A percentile compares a stretch with the other conserved stretches of the same genome.
These are phyloP conservation scores for Trichopria drosophilae DNA, from an alignment of 2,888 invertebrate genomes.

Conservation along the genomic window DNA sequence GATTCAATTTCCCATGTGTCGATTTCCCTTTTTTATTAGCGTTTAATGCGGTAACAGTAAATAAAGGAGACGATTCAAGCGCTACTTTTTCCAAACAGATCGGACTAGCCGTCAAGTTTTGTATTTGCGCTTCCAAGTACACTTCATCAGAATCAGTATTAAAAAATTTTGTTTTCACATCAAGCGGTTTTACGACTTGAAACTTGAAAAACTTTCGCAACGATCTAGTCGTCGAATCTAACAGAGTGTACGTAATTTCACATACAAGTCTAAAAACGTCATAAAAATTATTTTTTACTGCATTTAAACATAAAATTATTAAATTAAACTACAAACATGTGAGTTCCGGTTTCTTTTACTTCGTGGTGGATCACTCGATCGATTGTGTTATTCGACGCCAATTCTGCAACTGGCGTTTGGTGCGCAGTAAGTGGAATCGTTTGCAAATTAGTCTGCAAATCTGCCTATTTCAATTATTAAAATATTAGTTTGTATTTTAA, in stretches of 20 bases:
- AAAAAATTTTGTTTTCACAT: conserved; percentile 98
- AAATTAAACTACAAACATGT: conserved; percentile 71
- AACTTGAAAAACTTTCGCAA: conserved; percentile 98
- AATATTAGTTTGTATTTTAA: conserved; percentile 5
- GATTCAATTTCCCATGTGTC: conserved; percentile 77
- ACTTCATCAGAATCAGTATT: conserved; percentile 84
- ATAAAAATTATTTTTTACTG: not conserved
- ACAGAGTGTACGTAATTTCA: conserved; percentile 87
- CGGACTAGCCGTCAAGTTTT: conserved; percentile 91
- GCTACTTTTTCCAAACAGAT: conserved; percentile 94
- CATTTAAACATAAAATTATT: conserved; percentile 3
- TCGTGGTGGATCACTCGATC: conserved; percentile 98
- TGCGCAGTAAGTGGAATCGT: conserved; percentile 79
- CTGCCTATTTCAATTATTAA: conserved; percentile 65
- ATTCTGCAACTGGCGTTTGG: conserved; percentile 62
- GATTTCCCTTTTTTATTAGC: conserved; percentile 68
- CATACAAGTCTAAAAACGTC: conserved; percentile 77
- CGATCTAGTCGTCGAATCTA: conserved; percentile 62
- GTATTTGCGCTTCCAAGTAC: conserved; percentile 76
- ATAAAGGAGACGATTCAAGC: conserved; percentile 88
- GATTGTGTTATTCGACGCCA: conserved; percentile 79
- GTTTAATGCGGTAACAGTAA: conserved; percentile 77
- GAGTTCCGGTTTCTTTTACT: conserved; percentile 98
- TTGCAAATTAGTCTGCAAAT: conserved; percentile 90
- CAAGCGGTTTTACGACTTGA: conserved; percentile 94